These are phyloP conservation scores for Onychomys torridus DNA, from an alignment of 2,797 vertebrate genomes.

Conservation along the genomic window DNA sequence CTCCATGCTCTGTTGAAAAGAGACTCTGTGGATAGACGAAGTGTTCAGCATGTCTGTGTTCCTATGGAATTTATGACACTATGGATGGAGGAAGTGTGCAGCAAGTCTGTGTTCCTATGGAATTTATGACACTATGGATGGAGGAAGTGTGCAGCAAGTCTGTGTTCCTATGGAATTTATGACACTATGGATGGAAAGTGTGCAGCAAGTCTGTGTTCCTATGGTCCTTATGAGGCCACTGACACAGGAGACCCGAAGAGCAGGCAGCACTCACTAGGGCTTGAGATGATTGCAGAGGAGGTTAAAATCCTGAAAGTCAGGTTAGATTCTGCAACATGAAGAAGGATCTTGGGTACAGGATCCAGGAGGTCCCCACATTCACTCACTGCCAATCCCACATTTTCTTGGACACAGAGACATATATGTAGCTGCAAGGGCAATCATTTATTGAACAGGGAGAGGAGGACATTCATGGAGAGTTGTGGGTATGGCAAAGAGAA, in stretches of 20 bases:
- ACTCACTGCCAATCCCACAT: fast-evolving
- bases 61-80: too few relatives aligned
- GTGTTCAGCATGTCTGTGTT: too few relatives aligned
- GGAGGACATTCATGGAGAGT: not conserved
- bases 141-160: too few relatives aligned
- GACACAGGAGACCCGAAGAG: not conserved
- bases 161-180: too few relatives aligned
- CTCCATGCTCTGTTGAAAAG: not conserved
- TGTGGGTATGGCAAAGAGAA: not conserved
- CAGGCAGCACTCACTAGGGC: fast-evolving
- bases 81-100: not conserved
- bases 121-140: too few relatives aligned
- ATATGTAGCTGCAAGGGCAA: not conserved
- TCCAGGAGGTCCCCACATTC: not conserved
- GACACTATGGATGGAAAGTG: not conserved
- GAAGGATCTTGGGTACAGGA: not conserved
- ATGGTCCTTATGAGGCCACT: not conserved
- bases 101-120: not conserved
- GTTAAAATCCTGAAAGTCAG: not conserved
- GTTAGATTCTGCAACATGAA: not conserved
- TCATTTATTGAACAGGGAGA: conserved; percentile 60
- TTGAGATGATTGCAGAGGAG: not conserved
- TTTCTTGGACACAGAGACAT: not conserved
- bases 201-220: not conserved
- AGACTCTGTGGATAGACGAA: not conserved